phyloP scores from a whole-genome alignment of 1,140 invertebrate species.

The Drosophila insularis region DNA sequence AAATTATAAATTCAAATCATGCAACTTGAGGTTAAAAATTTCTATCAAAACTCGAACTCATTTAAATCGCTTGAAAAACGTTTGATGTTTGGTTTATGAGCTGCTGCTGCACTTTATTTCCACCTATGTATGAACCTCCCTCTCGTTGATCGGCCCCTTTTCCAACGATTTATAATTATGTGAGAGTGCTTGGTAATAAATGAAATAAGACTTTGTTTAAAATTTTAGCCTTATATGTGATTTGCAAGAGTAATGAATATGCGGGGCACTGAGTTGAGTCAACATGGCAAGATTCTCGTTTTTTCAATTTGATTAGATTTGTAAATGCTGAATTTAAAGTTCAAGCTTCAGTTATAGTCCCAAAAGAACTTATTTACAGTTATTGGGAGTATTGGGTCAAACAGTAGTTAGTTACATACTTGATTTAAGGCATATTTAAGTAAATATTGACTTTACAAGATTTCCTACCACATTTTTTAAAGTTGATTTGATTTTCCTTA shows the following conservation, averaged over 20 bases:
- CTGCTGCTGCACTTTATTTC: conserved; percentile 43
- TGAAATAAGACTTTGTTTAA: neutral
- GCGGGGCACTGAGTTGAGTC: too few species aligned
- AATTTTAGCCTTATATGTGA: neutral
- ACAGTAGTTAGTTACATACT: too few species aligned
- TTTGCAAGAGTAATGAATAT: neutral
- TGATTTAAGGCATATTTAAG: too few species aligned
- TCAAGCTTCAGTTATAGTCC: too few species aligned
- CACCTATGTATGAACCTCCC: conserved; percentile 19
- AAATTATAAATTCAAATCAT: conserved; percentile 49
- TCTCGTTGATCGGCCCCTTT: conserved; percentile 20
- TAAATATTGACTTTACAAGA: neutral
- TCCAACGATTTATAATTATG: conserved; percentile 6
- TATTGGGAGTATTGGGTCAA: too few species aligned
- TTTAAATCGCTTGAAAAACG: conserved; percentile 65
- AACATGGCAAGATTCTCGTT: too few species aligned
- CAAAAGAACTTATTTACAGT: too few species aligned
- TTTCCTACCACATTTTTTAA: neutral
- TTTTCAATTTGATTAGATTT: too few species aligned
- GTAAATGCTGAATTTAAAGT: too few species aligned
- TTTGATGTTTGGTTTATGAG: conserved; percentile 74
- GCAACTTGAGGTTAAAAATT: conserved; percentile 52
- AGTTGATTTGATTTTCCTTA: neutral
- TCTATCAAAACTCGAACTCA: conserved; percentile 74
- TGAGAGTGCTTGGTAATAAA: neutral